Percentiles rank a stretch among this genome's conserved stretches.
These are phyloP conservation scores for Chiridota heheva DNA, from an alignment of 35 echinoderm and acorn worm genomes.

Conservation along the genomic window DNA sequence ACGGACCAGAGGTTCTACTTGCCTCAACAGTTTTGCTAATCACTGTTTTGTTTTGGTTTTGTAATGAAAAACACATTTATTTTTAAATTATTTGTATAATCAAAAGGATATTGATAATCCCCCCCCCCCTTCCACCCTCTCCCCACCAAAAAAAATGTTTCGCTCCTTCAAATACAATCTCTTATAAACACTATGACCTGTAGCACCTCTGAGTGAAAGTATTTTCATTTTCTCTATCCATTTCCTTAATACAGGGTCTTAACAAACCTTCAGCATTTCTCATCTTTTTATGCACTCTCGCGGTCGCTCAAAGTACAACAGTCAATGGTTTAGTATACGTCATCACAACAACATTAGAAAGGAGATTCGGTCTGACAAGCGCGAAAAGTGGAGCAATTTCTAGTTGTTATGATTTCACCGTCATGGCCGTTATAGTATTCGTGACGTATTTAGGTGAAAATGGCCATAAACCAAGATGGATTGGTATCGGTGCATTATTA, in stretches of 20 bases:
- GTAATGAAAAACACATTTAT: too few relatives aligned
- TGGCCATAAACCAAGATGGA: conserved; percentile 80
- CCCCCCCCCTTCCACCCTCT: too few relatives aligned
- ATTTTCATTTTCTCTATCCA: too few relatives aligned
- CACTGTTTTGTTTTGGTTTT: too few relatives aligned
- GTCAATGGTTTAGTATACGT: conserved; percentile 96
- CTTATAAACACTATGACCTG: too few relatives aligned
- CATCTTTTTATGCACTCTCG: conserved; percentile 77
- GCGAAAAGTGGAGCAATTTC: conserved; percentile 80
- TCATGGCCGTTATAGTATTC: conserved; percentile 80
- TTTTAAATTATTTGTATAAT: too few relatives aligned
- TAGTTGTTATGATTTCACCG: conserved; percentile 93
- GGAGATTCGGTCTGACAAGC: conserved; percentile 76
- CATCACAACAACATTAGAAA: conserved; percentile 75
- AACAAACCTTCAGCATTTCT: conserved; percentile 81
- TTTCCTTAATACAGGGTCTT: conserved; percentile 3
- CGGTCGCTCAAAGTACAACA: conserved; percentile 82
- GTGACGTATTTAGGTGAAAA: conserved; percentile 93
- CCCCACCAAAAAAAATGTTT: too few relatives aligned
- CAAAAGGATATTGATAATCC: too few relatives aligned
- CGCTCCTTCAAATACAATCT: too few relatives aligned
- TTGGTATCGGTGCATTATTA: conserved; percentile 74
- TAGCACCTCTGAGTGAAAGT: too few relatives aligned
- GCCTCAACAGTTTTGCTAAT: too few relatives aligned
- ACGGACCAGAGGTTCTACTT: too few relatives aligned